Evolutionary conservation across 1,140 invertebrate species (phyloP).

Genomic region (Drosophila kohkoa): DNA sequence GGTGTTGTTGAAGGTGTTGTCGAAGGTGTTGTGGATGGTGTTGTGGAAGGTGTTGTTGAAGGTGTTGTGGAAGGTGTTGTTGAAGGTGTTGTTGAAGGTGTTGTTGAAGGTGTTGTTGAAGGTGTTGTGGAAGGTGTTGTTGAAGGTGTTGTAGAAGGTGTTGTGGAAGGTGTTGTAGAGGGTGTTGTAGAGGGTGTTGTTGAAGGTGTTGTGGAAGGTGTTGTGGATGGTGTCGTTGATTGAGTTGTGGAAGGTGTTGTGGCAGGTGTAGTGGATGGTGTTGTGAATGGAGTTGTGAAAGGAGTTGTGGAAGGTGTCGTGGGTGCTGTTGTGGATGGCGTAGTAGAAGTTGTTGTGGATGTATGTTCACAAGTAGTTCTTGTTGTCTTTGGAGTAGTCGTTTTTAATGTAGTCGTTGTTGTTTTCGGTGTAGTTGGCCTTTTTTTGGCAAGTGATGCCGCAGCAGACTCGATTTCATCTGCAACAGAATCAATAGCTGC

Average conservation of each 20-base stretch:
- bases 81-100: constrained; percentile 1
- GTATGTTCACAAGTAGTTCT: neutral
- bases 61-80: neutral
- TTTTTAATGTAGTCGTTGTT: too few relatives aligned
- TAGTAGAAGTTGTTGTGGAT: neutral
- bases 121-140: neutral
- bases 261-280: neutral
- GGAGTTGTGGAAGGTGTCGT: neutral
- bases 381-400: neutral
- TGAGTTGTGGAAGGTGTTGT: neutral
- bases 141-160: neutral
- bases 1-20: too few relatives aligned
- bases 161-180: neutral
- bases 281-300: neutral
- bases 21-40: neutral
- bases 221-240: neutral
- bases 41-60: constrained; percentile 3
- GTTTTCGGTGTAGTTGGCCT: too few relatives aligned
- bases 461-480: too few relatives aligned
- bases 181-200: constrained; percentile 6
- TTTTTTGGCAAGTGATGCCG: too few relatives aligned
- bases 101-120: neutral
- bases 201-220: neutral
- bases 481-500: too few relatives aligned
- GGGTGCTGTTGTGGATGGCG: neutral